Base-by-base conservation (phyloP, 1,140 invertebrate genomes). In the Callitettix versicolor region DNA sequence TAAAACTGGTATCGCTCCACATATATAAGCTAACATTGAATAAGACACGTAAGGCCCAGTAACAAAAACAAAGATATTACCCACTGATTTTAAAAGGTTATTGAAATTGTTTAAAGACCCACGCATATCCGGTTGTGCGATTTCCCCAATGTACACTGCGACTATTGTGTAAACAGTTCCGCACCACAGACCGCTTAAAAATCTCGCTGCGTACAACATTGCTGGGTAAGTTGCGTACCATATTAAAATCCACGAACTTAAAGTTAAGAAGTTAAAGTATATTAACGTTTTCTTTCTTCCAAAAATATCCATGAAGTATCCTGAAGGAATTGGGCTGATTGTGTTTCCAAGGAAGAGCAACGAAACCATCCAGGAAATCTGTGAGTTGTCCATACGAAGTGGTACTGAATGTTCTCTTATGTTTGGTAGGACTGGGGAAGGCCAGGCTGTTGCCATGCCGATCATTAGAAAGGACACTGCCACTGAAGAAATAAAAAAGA, bases 101-200 rank as follows among this genome's bases (percentile, higher is more conserved):
- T 92, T 79, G 51, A 89, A 81, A 0, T 89, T 86, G 6, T 88
- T 88, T 0, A 66, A 26, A 0, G 60, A 58, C 2, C 65, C 65
- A 9, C 65, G 56, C 21, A 65, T 71, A 3, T 58, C 38, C 0
- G 58, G 54, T 21, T 56, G 58, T 2, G 63, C 82, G 26, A 91
- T 90, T 72, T 93, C 90, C 33, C 87, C 88, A 54, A 88, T 79
- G 67, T 92, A 95, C 76, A 92, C 85, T 0, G 89, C 88, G 1
- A 82, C 75, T 14, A 82, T 78, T 0, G 87, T 84, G 67, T 86
- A 89, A 0, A 82, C 73, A 59, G 86, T 77, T 1, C 87, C 85
- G 1, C 85, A 74, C 6, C 76, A 79, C 9, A 89, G 63, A 53
- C 60, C 60, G 30, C 57, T 53, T 5, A 64, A 53, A 33, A 62